phyloP scores from a whole-genome alignment of 2,888 invertebrate genomes.

The Trypoxylon attenuatum region DNA sequence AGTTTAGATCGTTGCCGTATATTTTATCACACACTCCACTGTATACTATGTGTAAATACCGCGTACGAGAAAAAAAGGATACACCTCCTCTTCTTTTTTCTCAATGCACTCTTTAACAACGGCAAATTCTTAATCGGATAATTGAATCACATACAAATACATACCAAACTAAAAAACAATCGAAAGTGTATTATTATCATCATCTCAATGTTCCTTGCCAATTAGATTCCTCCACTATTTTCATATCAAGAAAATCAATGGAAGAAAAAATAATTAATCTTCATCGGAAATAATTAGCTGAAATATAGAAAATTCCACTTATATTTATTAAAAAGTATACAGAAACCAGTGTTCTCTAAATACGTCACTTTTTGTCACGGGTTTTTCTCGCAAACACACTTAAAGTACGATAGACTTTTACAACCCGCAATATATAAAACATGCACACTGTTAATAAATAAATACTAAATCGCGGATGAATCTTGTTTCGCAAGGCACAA shows the following conservation, averaged over 20 bases:
- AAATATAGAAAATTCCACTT: background rate
- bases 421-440: conserved; percentile 36
- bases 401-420: background rate
- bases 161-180: too few relatives aligned
- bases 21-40: conserved; percentile 67
- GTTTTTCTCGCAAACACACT: too few relatives aligned
- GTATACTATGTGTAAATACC: conserved; percentile 67
- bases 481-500: conserved; percentile 67
- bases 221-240: too few relatives aligned
- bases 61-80: conserved; percentile 4
- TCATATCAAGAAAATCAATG: too few relatives aligned
- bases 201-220: too few relatives aligned
- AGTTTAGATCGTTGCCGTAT: conserved; percentile 61
- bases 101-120: conserved; percentile 6
- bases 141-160: conserved; percentile 4
- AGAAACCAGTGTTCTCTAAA: conserved; percentile 4
- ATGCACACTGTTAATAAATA: conserved; percentile 55
- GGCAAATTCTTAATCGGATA: conserved; percentile 9
- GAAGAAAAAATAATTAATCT: too few relatives aligned
- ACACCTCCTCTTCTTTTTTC: conserved; percentile 12
- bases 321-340: conserved; percentile 21
- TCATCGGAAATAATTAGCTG: too few relatives aligned
- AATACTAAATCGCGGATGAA: conserved; percentile 63
- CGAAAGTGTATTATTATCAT: too few relatives aligned
- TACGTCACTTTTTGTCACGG: conserved; percentile 2